These are phyloP conservation scores for Drosophila subpulchrella DNA, from an alignment of 1,140 invertebrate genomes.

Conservation along the genomic window DNA sequence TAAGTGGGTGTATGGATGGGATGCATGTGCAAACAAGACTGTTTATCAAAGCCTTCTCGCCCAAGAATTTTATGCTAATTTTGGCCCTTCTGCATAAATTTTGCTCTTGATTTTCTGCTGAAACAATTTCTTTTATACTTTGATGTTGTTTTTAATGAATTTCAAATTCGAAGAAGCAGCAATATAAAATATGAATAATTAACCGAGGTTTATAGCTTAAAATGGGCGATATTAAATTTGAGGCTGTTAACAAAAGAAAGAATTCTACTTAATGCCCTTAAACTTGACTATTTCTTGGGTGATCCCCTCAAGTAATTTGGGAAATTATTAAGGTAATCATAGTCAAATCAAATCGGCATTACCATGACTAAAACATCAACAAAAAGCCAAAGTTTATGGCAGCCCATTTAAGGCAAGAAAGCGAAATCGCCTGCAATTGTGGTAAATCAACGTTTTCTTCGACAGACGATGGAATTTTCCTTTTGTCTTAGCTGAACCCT, in stretches of 20 bases:
- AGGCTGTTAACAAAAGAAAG: too few species aligned
- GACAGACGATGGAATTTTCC: constrained; percentile 35
- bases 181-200: constrained; percentile 13
- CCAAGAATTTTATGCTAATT: constrained; percentile 32
- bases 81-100: constrained; percentile 26
- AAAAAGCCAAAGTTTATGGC: constrained; percentile 47
- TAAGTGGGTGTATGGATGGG: constrained; percentile 6
- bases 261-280: constrained; percentile 3
- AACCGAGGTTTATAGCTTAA: neutral
- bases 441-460: constrained; percentile 71
- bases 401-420: constrained; percentile 38
- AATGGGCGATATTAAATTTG: neutral
- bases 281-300: neutral
- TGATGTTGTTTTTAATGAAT: constrained; percentile 28
- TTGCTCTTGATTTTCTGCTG: constrained; percentile 20
- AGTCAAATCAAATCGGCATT: constrained; percentile 49
- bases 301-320: neutral
- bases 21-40: constrained; percentile 21
- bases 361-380: constrained; percentile 29
- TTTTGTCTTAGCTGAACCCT: constrained; percentile 38
- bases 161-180: constrained; percentile 8
- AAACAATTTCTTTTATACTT: constrained; percentile 21
- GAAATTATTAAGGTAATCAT: constrained; percentile 42
- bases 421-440: constrained; percentile 44
- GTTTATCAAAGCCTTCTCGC: constrained; percentile 20